Base-by-base conservation (phyloP, 1,140 invertebrate genomes). In the Eurosta solidaginis region DNA sequence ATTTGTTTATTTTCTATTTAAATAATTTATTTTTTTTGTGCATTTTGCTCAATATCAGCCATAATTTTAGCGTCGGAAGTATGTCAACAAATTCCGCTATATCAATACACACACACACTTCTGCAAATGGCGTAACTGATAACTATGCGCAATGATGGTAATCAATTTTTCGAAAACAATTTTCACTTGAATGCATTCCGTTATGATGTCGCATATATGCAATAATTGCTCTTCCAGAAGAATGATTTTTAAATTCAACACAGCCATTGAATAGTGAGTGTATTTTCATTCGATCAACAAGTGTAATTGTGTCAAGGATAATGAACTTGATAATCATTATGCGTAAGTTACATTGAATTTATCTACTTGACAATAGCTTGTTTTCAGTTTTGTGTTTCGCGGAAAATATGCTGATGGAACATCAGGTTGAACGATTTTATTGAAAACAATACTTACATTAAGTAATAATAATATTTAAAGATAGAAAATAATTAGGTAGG, bases 211-310 rank as follows among this genome's bases (percentile, higher is more conserved):
- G 27, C 36, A 36, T 27, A 68, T 33, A 68, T 40, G n/a, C n/a
- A n/a, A n/a, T n/a, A n/a, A n/a, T 68, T 68, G 27, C 59, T 68
- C 33, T 68, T 68, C 59, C 59, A 68, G 59, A 68, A 68, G 59
- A 68, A 14, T 68, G 59, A 22, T 12, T 68, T 33, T 10, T 68
- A 40, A 68, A 22, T 36, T 9, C 59, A 59, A 59, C n/a, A 33
- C 29, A 68, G 14, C 45, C 45, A 47, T 40, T 59, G 29, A 59
- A 40, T 40, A n/a, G 1, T 29, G 59, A 7, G n/a, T n/a, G n/a
- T n/a, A 40, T 68, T 68, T 68, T 40, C 59, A 22, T 22, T 6
- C 33, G 29, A 42, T 68, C 59, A 68, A 68, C 33, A 10, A n/a
- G 33, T 68, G 59, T n/a, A 68, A 68, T 68, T 40, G 59, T 68